phyloP scores from a whole-genome alignment of 2,888 invertebrate species.

The Athetis lepigone region DNA sequence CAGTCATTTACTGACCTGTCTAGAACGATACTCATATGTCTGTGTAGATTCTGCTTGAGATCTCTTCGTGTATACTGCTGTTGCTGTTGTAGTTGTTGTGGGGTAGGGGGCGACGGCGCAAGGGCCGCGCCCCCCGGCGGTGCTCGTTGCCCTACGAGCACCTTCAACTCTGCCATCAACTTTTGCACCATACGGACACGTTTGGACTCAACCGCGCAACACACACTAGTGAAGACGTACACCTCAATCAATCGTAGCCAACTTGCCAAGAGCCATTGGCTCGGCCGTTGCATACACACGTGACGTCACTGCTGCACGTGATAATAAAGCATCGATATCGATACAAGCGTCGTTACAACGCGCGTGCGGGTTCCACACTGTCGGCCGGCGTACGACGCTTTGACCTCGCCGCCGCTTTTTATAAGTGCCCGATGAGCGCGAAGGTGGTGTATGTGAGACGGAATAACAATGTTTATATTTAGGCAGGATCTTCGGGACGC shows the following conservation, averaged over 20 bases:
- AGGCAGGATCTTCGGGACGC: slow-evolving; percentile 77
- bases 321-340: slow-evolving; percentile 84
- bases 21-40: slow-evolving; percentile 89
- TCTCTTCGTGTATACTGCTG: slow-evolving; percentile 84
- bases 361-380: slow-evolving; percentile 88
- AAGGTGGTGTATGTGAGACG: slow-evolving; percentile 83
- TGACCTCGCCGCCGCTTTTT: slow-evolving; percentile 89
- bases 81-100: slow-evolving; percentile 67
- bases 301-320: slow-evolving; percentile 87
- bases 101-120: slow-evolving; percentile 69
- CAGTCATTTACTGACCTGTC: slow-evolving; percentile 84
- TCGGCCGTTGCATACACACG: slow-evolving; percentile 81
- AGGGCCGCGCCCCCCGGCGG: slow-evolving; percentile 77
- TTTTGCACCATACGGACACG: slow-evolving; percentile 89
- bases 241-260: slow-evolving; percentile 79
- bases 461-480: slow-evolving; percentile 85
- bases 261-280: slow-evolving; percentile 88
- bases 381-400: slow-evolving; percentile 77
- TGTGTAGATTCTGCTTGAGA: slow-evolving; percentile 88
- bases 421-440: slow-evolving; percentile 88
- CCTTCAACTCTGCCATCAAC: slow-evolving; percentile 89
- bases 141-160: slow-evolving; percentile 89
- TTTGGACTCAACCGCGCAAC: slow-evolving; percentile 80
- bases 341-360: slow-evolving; percentile 84
- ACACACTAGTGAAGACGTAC: slow-evolving; percentile 81